These are phyloP conservation scores for Phoenicopterus ruber DNA, from an alignment of 2,113 vertebrate species.

Conservation along the genomic window DNA sequence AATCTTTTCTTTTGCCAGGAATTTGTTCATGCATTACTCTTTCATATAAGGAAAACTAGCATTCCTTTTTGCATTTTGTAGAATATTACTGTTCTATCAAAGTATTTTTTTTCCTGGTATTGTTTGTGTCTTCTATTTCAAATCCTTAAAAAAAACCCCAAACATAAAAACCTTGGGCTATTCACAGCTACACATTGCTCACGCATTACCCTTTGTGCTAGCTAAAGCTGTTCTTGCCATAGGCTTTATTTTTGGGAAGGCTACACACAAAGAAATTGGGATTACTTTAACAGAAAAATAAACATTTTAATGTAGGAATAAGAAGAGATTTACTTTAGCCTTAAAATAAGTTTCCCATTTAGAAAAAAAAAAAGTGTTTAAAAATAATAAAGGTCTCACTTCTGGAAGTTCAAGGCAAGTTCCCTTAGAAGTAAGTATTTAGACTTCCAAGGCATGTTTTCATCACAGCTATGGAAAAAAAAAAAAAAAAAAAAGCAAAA, in stretches of 20 bases:
- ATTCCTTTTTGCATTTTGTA: not conserved
- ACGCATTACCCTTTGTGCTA: not conserved
- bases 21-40: not conserved
- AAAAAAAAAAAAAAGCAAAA: not conserved
- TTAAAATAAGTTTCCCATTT: not conserved
- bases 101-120: not conserved
- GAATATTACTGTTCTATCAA: not conserved
- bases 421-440: not conserved
- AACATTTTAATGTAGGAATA: not conserved
- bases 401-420: not conserved
- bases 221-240: constrained; percentile 9
- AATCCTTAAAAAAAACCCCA: not conserved
- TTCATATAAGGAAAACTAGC: not conserved
- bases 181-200: not conserved
- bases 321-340: not conserved
- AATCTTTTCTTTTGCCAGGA: not conserved
- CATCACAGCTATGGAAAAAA: not conserved
- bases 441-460: not conserved
- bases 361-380: not conserved
- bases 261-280: not conserved
- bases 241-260: not conserved
- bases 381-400: not conserved
- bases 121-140: not conserved
- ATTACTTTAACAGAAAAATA: not conserved
- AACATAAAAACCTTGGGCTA: not conserved